Evolutionary conservation across 1,140 invertebrate species (phyloP).

Genomic region (Batillaria attramentaria): DNA sequence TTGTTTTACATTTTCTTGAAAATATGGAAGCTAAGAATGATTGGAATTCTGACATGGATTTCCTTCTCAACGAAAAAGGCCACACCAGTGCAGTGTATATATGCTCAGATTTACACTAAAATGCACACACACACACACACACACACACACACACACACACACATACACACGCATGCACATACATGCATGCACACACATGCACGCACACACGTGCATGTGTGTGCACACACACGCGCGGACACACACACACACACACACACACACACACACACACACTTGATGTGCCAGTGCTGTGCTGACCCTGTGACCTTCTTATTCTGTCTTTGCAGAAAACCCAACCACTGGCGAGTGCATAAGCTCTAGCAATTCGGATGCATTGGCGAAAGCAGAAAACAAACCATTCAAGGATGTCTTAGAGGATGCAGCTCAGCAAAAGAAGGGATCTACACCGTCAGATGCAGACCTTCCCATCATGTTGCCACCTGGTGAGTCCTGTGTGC

Average conservation of each 20-base stretch:
- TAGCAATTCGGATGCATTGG: conserved; percentile 12
- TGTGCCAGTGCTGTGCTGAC: too few relatives aligned
- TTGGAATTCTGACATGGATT: too few relatives aligned
- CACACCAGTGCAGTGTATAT: too few relatives aligned
- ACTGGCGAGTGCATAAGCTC: conserved; percentile 36
- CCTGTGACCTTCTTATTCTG: background rate
- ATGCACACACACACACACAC: too few relatives aligned
- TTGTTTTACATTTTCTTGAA: too few relatives aligned
- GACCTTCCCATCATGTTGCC: background rate
- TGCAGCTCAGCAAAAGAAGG: background rate
- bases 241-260: background rate
- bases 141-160: too few relatives aligned
- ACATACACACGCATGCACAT: too few relatives aligned
- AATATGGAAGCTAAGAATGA: too few relatives aligned
- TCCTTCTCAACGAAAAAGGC: too few relatives aligned
- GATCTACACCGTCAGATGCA: background rate
- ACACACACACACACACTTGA: background rate
- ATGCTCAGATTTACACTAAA: too few relatives aligned
- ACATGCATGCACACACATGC: background rate
- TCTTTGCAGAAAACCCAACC: conserved; percentile 15
- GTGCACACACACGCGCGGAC: too few relatives aligned
- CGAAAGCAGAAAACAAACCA: background rate
- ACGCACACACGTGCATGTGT: background rate
- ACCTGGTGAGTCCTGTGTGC: background rate
- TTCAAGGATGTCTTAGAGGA: conserved; percentile 24